Conservation (phyloP, 2,888 invertebrate genomes). For the Saturnia japonica region DNA sequence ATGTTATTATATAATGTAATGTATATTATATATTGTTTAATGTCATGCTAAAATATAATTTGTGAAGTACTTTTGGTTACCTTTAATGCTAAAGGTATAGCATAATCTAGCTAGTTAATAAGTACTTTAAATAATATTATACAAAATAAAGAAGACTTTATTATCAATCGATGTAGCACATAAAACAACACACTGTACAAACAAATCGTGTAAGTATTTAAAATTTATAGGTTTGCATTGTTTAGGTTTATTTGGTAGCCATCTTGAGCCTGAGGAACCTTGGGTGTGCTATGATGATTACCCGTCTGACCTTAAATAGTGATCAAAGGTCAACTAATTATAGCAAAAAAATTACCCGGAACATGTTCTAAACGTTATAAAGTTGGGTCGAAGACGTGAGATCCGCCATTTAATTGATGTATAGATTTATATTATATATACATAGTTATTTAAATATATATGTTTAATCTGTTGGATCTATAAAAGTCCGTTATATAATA, state of each 20-base stretch:
- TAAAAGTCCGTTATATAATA: background rate
- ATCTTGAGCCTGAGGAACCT: constrained; percentile 39
- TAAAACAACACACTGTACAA: background rate
- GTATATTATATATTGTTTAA: too few species aligned
- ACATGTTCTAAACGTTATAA: constrained; percentile 45
- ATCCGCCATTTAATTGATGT: constrained; percentile 44
- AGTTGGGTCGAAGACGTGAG: constrained; percentile 60
- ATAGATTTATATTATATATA: constrained; percentile 8
- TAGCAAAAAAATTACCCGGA: constrained; percentile 63
- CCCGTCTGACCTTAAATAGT: constrained; percentile 53
- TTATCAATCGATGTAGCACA: background rate
- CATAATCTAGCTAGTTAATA: background rate
- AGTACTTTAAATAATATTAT: background rate
- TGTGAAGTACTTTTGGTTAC: too few species aligned
- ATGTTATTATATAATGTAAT: too few species aligned
- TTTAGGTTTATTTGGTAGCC: constrained; percentile 8
- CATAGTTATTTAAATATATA: background rate
- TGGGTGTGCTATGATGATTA: constrained; percentile 56
- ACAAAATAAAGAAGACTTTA: background rate
- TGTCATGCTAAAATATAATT: too few species aligned
- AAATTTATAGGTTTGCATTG: constrained; percentile 24
- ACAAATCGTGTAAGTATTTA: constrained; percentile 36
- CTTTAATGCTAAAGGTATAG: too few species aligned
- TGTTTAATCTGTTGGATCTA: background rate
- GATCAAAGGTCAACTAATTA: constrained; percentile 61